Base-by-base conservation (phyloP, 2,888 invertebrate genomes). In the Galeopsomyia nigrocyanea region DNA sequence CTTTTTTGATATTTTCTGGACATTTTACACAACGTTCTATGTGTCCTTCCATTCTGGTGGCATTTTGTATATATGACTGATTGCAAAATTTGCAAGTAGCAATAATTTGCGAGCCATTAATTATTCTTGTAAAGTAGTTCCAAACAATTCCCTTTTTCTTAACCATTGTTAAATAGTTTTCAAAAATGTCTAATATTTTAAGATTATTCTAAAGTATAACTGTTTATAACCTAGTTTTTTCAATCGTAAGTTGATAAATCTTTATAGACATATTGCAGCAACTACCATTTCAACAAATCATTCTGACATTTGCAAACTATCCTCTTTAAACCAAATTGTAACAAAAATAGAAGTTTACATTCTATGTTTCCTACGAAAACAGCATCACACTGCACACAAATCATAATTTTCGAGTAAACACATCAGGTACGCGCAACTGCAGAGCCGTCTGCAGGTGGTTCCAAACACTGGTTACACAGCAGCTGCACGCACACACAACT, bases 41-140 rank as follows among this genome's bases (percentile, higher is more conserved):
- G 56, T 84, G 82, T 68, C 80, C 79, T 67, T 83, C 82, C 83
- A 83, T 83, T 19, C 82, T 78, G 16, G 82, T 83, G 9, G 82
- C 82, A 81, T 82, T 84, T 77, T 84, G 83, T 56, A 83, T 82
- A 19, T 84, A 83, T 0, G 82, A 84, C 62, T 82, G 81, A 73
- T 83, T 78, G 68, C 82, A 83, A 68, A 82, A 84, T 74, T 84
- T 84, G 65, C 83, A 84, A 68, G 81, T 83, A 2, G 81, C 83
- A n/a, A 81, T 81, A 6, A 82, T 82, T 68, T 83, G 82, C 19
- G 82, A 78, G 7, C 83, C 82, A 67, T 82, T 80, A 1, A 82
- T 80, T 73, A 83, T 83, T 71, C 82, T 83, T 68, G 81, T 80
- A 50, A 82, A 84, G 71, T 82, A 83, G 62, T 82, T 82, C 83